phyloP scores from a whole-genome alignment of 2,888 invertebrate genomes.

The Stictocephala bisonia region DNA sequence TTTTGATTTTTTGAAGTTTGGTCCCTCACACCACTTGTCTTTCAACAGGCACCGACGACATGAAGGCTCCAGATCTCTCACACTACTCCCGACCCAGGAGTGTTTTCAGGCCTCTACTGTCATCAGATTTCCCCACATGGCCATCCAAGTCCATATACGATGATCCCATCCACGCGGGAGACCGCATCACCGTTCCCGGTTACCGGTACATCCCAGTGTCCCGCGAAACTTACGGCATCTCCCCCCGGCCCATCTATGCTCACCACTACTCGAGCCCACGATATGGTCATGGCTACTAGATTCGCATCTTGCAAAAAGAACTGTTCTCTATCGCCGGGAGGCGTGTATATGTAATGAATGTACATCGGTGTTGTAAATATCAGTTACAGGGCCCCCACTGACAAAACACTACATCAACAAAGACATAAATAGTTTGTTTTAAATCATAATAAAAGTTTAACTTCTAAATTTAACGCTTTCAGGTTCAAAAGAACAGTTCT shows the following conservation, averaged over 20 bases:
- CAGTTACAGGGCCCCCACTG: not conserved
- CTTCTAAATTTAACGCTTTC: not conserved
- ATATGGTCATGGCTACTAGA: not conserved
- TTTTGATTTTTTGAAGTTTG: too few species aligned
- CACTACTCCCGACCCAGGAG: constrained; percentile 64
- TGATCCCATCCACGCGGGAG: constrained; percentile 82
- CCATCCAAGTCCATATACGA: constrained; percentile 90
- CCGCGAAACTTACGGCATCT: constrained; percentile 90
- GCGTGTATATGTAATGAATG: not conserved
- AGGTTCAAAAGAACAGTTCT: constrained; percentile 32
- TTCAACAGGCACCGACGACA: constrained; percentile 95
- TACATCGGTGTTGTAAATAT: not conserved
- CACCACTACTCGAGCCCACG: constrained; percentile 74
- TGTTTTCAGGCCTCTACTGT: constrained; percentile 70
- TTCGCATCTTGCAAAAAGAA: constrained; percentile 38
- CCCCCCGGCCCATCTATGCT: constrained; percentile 87
- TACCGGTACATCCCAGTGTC: constrained; percentile 93
- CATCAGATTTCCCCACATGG: constrained; percentile 77
- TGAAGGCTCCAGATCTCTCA: constrained; percentile 82
- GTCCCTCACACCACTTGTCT: too few species aligned
- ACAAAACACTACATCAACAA: constrained; percentile 40
- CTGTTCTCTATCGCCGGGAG: constrained; percentile 1
- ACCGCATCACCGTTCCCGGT: constrained; percentile 87
- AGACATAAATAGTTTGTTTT: not conserved
- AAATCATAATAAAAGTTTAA: not conserved